phyloP scores from a whole-genome alignment of 2,797 vertebrate species.

The Acanthurus tractus region DNA sequence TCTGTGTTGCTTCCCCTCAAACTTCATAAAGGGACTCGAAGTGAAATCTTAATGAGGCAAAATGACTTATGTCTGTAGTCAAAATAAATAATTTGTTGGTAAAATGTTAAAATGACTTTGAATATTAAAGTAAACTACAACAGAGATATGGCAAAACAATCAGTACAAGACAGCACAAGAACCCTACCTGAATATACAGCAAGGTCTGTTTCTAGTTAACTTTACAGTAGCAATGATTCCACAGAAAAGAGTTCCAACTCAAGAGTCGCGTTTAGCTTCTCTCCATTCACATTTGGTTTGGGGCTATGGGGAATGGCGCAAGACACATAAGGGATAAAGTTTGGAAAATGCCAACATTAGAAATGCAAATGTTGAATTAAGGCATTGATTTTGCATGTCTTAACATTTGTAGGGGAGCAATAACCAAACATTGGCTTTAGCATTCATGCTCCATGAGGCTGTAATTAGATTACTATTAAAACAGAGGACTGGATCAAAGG shows the following conservation, averaged over 20 bases:
- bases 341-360: constrained; percentile 79
- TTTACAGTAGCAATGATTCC: background rate
- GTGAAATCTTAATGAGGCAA: background rate
- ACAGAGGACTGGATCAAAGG: constrained; percentile 46
- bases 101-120: background rate
- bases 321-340: constrained; percentile 62
- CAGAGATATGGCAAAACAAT: background rate
- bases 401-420: constrained; percentile 76
- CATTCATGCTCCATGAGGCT: constrained; percentile 55
- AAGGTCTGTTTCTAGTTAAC: constrained; percentile 8
- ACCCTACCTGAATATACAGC: background rate
- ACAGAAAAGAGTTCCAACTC: constrained; percentile 23
- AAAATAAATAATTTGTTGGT: background rate
- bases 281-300: constrained; percentile 53
- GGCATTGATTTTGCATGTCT: constrained; percentile 80
- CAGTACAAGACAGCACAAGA: background rate
- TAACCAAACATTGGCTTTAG: constrained; percentile 69
- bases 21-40: background rate
- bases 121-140: background rate
- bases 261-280: constrained; percentile 23
- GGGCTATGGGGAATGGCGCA: constrained; percentile 38
- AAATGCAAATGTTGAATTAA: constrained; percentile 84
- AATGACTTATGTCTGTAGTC: background rate
- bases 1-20: constrained; percentile 12
- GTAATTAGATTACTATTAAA: constrained; percentile 64